Base-by-base conservation (phyloP, 2,888 invertebrate genomes). In the Patella pellucida region DNA sequence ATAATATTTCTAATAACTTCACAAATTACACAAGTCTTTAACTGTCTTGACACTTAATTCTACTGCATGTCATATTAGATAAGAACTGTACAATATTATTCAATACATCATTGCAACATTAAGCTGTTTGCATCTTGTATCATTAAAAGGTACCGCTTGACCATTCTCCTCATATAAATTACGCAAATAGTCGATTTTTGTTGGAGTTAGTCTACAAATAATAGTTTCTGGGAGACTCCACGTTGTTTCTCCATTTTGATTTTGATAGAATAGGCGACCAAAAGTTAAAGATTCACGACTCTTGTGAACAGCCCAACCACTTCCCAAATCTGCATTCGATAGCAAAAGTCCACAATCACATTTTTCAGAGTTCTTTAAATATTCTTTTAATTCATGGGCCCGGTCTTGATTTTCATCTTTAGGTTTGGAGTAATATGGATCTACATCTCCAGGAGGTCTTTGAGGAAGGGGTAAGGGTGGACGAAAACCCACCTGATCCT, bases 341-440 rank as follows among this genome's bases (percentile, higher is more conserved):
- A 85, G 73, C 1, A 84, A 79, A 73, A 86, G 83, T 2, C 86
- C 86, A 80, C 86, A 86, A 54, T 86, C 86, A 82, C 86, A 86
- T 0, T 77, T 69, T 69, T 86, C 86, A 76, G 76, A 82, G 3
- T 82, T 79, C 69, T 82, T 79, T 71, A 86, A 76, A 16, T 82
- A 81, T 23, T 83, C 79, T 74, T 84, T 83, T 3, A 85, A 79
- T 72, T 81, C 83, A 71, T 81, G 79, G 16, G 81, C 80, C 23
- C 83, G 80, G 73, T 83, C 83, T 75, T 81, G 79, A 50, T 73
- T 74, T 9, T 81, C 82, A 71, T 83, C 82, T 50, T 84, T 75
- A 11, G 85, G 81, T 15, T 74, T 73, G 1, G 86, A 83, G 73
- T 85, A 85, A 73, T 83, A 84, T 1, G 77, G 78, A 56, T 75